phyloP scores from a whole-genome alignment of 2,888 invertebrate species.

The Lasioglossum calceatum region DNA sequence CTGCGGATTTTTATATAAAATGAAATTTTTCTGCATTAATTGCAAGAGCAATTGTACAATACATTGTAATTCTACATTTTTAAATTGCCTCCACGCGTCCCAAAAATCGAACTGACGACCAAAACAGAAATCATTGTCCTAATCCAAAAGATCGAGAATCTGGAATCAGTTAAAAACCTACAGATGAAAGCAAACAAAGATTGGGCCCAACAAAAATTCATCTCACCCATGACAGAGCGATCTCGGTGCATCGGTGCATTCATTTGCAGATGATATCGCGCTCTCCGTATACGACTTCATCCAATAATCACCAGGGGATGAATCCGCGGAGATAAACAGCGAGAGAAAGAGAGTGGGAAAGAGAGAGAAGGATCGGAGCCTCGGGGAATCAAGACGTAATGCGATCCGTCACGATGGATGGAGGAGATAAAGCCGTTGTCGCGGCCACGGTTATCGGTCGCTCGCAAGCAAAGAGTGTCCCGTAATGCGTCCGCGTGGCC shows the following conservation, averaged over 20 bases:
- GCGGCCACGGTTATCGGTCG: constrained; percentile 73
- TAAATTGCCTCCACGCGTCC: background rate
- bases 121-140: background rate
- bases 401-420: constrained; percentile 66
- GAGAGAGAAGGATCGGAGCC: constrained; percentile 29
- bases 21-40: background rate
- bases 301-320: constrained; percentile 55
- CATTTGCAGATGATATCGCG: constrained; percentile 32
- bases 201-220: background rate
- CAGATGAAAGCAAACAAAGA: background rate
- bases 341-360: constrained; percentile 1
- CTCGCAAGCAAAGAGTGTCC: constrained; percentile 58
- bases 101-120: background rate
- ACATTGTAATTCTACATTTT: background rate
- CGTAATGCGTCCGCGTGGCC: constrained; percentile 73
- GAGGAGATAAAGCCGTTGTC: constrained; percentile 70
- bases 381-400: constrained; percentile 66
- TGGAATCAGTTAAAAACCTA: background rate
- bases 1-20: background rate
- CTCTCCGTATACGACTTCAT: constrained; percentile 43
- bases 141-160: background rate
- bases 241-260: constrained; percentile 10
- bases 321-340: constrained; percentile 8
- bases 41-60: background rate
- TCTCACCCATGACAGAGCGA: background rate